Evolutionary conservation across 2,797 vertebrate species (phyloP).

Genomic region (Sandelia bainsii): DNA sequence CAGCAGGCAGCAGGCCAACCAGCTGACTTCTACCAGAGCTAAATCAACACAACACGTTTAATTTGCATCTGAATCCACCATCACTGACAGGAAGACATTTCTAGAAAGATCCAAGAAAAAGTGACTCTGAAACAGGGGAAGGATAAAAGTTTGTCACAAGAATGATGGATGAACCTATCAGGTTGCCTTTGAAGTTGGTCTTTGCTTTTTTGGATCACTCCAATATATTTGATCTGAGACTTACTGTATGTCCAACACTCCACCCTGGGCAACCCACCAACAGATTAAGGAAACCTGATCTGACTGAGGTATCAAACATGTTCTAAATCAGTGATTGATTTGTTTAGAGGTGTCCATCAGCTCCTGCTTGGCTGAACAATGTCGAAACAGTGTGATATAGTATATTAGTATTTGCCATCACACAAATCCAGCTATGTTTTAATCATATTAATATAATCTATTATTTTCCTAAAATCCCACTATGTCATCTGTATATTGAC

Average conservation of each 20-base stretch:
- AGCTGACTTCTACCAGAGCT: no score
- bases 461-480: no score
- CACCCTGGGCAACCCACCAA: not conserved
- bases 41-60: no score
- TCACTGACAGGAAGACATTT: no score
- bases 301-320: not conserved
- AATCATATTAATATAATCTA: no score
- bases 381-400: not conserved
- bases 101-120: not conserved
- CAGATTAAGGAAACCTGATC: slow-evolving; percentile 9
- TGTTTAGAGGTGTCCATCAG: not conserved
- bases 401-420: slow-evolving; percentile 5
- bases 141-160: not conserved
- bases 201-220: not conserved
- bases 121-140: not conserved
- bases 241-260: not conserved
- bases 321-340: not conserved
- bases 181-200: slow-evolving; percentile 2
- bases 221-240: not conserved
- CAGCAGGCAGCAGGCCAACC: no score
- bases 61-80: no score
- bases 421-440: no score
- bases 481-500: no score
- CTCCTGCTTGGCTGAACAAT: not conserved
- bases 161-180: not conserved